phyloP scores from a whole-genome alignment of 1,140 invertebrate genomes.

The Drosophila pachea region DNA sequence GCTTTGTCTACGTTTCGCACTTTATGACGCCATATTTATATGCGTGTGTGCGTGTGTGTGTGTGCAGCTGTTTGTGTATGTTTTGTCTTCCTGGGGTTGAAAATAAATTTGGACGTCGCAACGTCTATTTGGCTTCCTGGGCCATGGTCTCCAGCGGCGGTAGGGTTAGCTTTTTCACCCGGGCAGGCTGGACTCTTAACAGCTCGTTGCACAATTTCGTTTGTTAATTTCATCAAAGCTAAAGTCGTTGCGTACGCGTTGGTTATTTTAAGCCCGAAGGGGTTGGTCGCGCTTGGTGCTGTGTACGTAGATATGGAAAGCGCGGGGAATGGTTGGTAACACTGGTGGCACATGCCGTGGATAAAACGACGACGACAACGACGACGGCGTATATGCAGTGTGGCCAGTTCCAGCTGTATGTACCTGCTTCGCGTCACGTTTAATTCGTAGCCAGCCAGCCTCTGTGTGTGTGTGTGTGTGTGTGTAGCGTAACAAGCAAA shows the following conservation, averaged over 20 bases:
- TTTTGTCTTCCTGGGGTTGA: slow-evolving; percentile 29
- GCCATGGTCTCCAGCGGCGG: slow-evolving; percentile 1
- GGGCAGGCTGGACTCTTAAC: slow-evolving; percentile 22
- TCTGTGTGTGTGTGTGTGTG: too few relatives aligned
- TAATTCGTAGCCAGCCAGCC: background rate
- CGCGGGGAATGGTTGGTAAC: slow-evolving; percentile 11
- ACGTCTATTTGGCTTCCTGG: slow-evolving; percentile 41
- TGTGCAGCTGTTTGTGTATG: background rate
- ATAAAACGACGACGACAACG: slow-evolving; percentile 2
- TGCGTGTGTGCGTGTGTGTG: background rate
- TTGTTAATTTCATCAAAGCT: slow-evolving; percentile 45
- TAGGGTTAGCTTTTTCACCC: slow-evolving; percentile 50
- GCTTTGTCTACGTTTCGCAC: slow-evolving; percentile 23
- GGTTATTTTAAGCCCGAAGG: slow-evolving; percentile 32
- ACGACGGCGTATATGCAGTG: background rate
- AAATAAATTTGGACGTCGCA: slow-evolving; percentile 15
- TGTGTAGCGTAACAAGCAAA: slow-evolving; percentile 27
- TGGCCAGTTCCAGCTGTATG: slow-evolving; percentile 2
- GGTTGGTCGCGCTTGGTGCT: slow-evolving; percentile 12
- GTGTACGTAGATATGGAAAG: background rate
- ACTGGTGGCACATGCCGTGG: slow-evolving; percentile 5
- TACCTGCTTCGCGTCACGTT: slow-evolving; percentile 22
- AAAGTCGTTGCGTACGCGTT: slow-evolving; percentile 28
- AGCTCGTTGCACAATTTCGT: slow-evolving; percentile 50
- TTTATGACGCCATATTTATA: slow-evolving; percentile 18